These are phyloP conservation scores for Nomada hirtipes DNA, from an alignment of 2,888 invertebrate species.

Conservation along the genomic window DNA sequence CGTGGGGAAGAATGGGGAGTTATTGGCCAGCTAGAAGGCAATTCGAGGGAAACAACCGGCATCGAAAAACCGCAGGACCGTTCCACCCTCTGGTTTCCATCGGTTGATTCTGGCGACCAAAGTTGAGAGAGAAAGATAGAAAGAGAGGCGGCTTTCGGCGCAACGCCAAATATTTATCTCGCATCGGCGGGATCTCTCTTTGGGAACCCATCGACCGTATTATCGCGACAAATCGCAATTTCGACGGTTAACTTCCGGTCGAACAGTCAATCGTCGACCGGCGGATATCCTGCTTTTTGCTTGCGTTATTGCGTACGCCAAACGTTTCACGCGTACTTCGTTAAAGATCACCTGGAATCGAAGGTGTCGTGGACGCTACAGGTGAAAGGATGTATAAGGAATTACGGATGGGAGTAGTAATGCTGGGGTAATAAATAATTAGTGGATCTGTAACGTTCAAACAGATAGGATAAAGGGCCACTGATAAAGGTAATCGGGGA, in stretches of 20 bases:
- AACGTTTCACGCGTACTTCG: background rate
- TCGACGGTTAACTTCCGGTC: constrained; percentile 56
- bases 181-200: constrained; percentile 46
- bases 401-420: too few species aligned
- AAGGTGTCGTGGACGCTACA: too few species aligned
- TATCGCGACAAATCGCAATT: constrained; percentile 66
- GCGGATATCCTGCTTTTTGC: background rate
- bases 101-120: constrained; percentile 54
- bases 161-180: constrained; percentile 67
- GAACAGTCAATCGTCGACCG: constrained; percentile 12
- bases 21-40: constrained; percentile 36
- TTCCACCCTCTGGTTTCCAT: constrained; percentile 55
- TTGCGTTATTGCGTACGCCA: background rate
- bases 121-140: constrained; percentile 26
- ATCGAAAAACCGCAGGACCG: constrained; percentile 48
- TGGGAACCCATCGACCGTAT: constrained; percentile 65
- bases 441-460: too few species aligned
- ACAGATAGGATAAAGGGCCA: too few species aligned
- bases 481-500: too few species aligned
- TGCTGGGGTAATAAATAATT: too few species aligned
- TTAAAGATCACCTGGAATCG: background rate
- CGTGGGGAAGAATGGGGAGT: constrained; percentile 7
- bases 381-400: too few species aligned
- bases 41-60: constrained; percentile 43
- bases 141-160: constrained; percentile 56